These are phyloP conservation scores for Melangyna quadrimaculata DNA, from an alignment of 2,888 invertebrate species.

Conservation along the genomic window DNA sequence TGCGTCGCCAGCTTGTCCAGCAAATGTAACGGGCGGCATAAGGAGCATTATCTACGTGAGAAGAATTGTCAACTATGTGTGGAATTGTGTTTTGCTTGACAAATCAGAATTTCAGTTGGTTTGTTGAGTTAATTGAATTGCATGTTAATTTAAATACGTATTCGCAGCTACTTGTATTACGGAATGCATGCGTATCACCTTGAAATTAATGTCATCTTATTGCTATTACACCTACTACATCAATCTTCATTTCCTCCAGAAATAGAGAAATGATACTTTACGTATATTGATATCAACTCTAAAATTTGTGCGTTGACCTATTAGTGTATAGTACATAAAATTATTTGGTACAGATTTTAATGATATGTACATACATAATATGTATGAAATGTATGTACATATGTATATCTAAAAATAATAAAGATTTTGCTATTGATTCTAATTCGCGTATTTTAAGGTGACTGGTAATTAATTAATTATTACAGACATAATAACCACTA, in stretches of 20 bases:
- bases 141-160: background rate
- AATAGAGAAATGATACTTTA: no score
- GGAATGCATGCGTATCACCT: background rate
- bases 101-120: constrained; percentile 8
- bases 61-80: constrained; percentile 35
- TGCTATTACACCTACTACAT: background rate
- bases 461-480: no score
- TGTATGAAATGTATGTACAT: no score
- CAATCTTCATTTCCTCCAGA: background rate
- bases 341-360: no score
- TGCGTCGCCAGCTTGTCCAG: constrained; percentile 44
- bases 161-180: background rate
- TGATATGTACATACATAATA: no score
- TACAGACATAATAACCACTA: no score
- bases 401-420: no score
- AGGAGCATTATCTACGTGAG: constrained; percentile 49
- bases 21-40: constrained; percentile 33
- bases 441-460: no score
- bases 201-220: background rate
- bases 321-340: background rate
- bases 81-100: background rate
- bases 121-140: constrained; percentile 5
- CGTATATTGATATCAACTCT: background rate
- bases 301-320: background rate
- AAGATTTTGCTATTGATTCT: no score